phyloP scores from a whole-genome alignment of 2,888 invertebrate genomes.

The Himalopsyche anomala region DNA sequence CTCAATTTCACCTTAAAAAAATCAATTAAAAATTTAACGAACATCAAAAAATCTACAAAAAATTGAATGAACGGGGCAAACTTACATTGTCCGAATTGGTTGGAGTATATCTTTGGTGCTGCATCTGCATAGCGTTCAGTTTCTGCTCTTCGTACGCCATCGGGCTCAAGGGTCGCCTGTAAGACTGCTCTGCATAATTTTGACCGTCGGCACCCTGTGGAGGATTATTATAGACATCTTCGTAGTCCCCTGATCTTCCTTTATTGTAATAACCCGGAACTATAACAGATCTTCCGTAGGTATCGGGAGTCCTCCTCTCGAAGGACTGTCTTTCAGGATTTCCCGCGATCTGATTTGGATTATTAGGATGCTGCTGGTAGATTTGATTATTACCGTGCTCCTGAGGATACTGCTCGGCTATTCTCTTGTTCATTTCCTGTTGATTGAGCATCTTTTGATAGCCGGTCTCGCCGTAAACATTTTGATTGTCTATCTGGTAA shows the following conservation, averaged over 20 bases:
- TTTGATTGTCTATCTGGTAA: constrained; percentile 62
- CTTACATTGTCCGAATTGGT: constrained; percentile 71
- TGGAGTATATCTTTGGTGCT: constrained; percentile 70
- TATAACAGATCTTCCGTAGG: constrained; percentile 83
- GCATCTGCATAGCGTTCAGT: constrained; percentile 70
- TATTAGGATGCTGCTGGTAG: constrained; percentile 59
- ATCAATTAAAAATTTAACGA: no score
- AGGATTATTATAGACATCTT: constrained; percentile 82
- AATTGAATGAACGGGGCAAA: constrained; percentile 50
- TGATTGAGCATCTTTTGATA: constrained; percentile 63
- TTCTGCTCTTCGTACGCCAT: constrained; percentile 73
- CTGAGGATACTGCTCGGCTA: constrained; percentile 54
- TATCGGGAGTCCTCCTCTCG: constrained; percentile 89
- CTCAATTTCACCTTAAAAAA: not conserved
- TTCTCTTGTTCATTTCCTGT: constrained; percentile 67
- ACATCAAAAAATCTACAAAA: not conserved
- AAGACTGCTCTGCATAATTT: constrained; percentile 72
- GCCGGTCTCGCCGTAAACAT: constrained; percentile 59
- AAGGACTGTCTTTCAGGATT: constrained; percentile 72
- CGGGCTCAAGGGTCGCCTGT: constrained; percentile 80
- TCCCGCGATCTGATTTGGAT: constrained; percentile 67
- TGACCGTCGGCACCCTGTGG: constrained; percentile 70
- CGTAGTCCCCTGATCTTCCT: constrained; percentile 81
- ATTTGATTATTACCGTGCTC: constrained; percentile 23
- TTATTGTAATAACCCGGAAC: constrained; percentile 72